A percentile compares a stretch with the other conserved stretches of the same genome.
Evolutionary conservation across 2,888 invertebrate genomes (phyloP).

Genomic region (Drymonia ruficornis): DNA sequence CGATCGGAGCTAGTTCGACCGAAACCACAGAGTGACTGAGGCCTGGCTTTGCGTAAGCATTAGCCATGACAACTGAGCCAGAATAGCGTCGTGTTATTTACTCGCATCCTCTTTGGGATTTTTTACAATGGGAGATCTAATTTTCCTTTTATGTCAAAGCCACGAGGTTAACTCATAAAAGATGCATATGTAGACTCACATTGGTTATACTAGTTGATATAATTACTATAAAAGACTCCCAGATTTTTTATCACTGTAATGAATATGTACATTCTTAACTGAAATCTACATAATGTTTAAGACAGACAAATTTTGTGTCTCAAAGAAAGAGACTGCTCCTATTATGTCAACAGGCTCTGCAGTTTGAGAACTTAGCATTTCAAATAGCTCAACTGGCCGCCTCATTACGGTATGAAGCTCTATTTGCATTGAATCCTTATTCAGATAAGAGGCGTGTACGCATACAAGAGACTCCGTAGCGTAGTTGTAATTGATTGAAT

Average conservation of each 20-base stretch:
- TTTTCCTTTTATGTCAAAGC: background rate
- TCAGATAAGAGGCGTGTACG: background rate
- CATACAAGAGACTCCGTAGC: background rate
- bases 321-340: too few relatives aligned
- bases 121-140: background rate
- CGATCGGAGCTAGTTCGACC: too few relatives aligned
- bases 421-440: background rate
- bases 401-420: background rate
- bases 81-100: constrained; percentile 33
- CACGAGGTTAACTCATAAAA: background rate
- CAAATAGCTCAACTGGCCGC: too few relatives aligned
- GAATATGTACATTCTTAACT: too few relatives aligned
- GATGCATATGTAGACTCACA: background rate
- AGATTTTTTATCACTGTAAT: too few relatives aligned
- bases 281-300: too few relatives aligned
- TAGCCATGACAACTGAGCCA: constrained; percentile 23
- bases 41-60: constrained; percentile 32
- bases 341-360: too few relatives aligned
- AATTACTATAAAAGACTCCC: too few relatives aligned
- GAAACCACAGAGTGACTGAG: too few relatives aligned
- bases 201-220: background rate
- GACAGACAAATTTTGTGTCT: too few relatives aligned
- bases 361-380: too few relatives aligned
- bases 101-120: constrained; percentile 28
- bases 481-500: background rate